Evolutionary conservation across 1,140 invertebrate species (phyloP).

Genomic region (Zaprionus taronus): DNA sequence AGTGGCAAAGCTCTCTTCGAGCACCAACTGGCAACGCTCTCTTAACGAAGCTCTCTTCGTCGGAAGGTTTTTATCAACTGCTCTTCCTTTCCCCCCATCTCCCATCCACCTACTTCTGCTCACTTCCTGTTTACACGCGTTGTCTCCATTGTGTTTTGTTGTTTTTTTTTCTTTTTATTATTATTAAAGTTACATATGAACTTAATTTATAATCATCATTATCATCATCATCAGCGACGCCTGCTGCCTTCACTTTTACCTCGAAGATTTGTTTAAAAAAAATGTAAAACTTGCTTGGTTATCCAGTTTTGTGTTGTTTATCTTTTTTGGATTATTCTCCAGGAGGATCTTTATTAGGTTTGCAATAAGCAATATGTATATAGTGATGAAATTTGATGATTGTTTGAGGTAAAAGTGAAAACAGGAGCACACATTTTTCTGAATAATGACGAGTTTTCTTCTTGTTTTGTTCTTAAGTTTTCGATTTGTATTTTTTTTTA

Average conservation of each 20-base stretch:
- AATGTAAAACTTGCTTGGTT: slow-evolving; percentile 22
- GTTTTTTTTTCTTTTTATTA: slow-evolving; percentile 70
- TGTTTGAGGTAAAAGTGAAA: slow-evolving; percentile 37
- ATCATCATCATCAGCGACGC: neutral
- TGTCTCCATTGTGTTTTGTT: slow-evolving; percentile 32
- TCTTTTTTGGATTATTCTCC: slow-evolving; percentile 1
- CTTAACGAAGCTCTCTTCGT: slow-evolving; percentile 41
- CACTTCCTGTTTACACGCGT: slow-evolving; percentile 59
- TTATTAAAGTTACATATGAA: slow-evolving; percentile 83
- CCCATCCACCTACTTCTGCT: neutral
- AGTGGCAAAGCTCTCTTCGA: neutral
- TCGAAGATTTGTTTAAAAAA: slow-evolving; percentile 31
- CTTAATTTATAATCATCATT: slow-evolving; percentile 78
- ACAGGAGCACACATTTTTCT: slow-evolving; percentile 24
- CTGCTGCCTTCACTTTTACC: slow-evolving; percentile 39
- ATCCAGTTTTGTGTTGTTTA: slow-evolving; percentile 1
- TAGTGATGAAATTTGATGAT: slow-evolving; percentile 42
- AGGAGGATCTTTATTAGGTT: slow-evolving; percentile 10
- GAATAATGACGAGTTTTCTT: slow-evolving; percentile 33
- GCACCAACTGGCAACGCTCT: neutral
- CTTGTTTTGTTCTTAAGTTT: slow-evolving; percentile 2
- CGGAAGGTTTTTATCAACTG: slow-evolving; percentile 29
- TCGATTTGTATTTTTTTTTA: slow-evolving; percentile 21
- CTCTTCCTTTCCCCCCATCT: neutral
- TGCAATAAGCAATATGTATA: slow-evolving; percentile 36